A percentile compares a stretch with the other conserved stretches of the same genome.
These are phyloP conservation scores for Philonicus albiceps DNA, from an alignment of 2,888 invertebrate species.

Conservation along the genomic window DNA sequence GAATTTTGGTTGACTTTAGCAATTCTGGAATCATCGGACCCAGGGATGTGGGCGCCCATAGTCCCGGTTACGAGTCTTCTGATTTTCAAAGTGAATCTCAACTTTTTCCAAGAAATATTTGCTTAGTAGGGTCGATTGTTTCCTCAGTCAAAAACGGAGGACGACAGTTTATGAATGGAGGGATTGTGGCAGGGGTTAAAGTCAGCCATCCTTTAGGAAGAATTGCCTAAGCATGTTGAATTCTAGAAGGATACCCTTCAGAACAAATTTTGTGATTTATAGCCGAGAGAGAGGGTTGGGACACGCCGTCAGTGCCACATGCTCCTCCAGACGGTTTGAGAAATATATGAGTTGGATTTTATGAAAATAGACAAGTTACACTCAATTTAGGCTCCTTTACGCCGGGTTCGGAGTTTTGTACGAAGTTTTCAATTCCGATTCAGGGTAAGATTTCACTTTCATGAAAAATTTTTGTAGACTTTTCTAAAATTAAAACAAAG, in stretches of 20 bases:
- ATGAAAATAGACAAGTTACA: constrained; percentile 29
- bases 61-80: not conserved
- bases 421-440: not conserved
- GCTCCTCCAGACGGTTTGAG: not conserved
- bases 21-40: not conserved
- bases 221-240: not conserved
- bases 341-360: not conserved
- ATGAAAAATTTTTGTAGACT: not conserved
- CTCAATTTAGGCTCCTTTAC: not conserved
- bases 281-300: not conserved
- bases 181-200: not conserved
- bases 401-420: not conserved
- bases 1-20: constrained; percentile 2
- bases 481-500: not conserved
- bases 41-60: not conserved
- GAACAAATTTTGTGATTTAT: constrained; percentile 17
- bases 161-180: not conserved
- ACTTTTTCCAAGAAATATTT: not conserved
- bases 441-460: not conserved
- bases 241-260: not conserved
- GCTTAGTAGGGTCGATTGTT: not conserved
- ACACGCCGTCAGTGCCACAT: not conserved
- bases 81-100: not conserved
- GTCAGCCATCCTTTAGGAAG: not conserved
- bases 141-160: not conserved